Conservation (phyloP, 2,113 vertebrate genomes). For the Manacus vitellinus region DNA sequence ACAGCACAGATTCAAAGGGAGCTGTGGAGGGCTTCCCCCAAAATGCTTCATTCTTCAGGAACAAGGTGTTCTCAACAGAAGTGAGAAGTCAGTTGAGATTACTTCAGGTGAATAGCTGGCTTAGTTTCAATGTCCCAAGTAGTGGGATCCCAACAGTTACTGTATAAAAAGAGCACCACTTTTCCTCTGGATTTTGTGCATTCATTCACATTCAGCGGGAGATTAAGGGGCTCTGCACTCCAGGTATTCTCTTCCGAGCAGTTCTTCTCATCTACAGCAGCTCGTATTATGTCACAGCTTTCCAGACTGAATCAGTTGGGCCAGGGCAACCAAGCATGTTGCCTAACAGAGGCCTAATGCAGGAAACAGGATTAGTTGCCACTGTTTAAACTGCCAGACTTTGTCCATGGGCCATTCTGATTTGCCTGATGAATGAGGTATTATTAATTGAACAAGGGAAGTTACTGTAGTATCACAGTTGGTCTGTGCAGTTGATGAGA, state of each 20-base stretch:
- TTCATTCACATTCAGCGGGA: neutral
- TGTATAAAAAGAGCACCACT: neutral
- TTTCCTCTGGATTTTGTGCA: neutral
- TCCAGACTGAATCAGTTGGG: neutral
- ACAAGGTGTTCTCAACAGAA: neutral
- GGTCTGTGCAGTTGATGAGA: neutral
- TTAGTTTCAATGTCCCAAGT: neutral
- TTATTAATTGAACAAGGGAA: neutral
- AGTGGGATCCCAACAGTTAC: neutral
- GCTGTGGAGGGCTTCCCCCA: neutral
- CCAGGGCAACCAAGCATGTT: rapidly evolving
- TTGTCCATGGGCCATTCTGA: neutral
- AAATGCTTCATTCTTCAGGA: neutral
- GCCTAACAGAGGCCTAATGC: neutral
- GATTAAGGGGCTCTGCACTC: neutral
- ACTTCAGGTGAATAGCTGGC: neutral
- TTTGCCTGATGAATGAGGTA: neutral
- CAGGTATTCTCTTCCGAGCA: neutral
- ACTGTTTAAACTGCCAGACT: neutral
- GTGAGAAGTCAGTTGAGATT: neutral
- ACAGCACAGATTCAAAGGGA: neutral
- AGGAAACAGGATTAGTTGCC: neutral
- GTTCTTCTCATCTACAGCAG: neutral
- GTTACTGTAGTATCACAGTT: neutral
- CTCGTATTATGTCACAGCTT: neutral